A percentile compares a stretch with the other conserved stretches of the same genome.
Conservation (phyloP, 2,113 vertebrate genomes). For the Lutjanus erythropterus region DNA sequence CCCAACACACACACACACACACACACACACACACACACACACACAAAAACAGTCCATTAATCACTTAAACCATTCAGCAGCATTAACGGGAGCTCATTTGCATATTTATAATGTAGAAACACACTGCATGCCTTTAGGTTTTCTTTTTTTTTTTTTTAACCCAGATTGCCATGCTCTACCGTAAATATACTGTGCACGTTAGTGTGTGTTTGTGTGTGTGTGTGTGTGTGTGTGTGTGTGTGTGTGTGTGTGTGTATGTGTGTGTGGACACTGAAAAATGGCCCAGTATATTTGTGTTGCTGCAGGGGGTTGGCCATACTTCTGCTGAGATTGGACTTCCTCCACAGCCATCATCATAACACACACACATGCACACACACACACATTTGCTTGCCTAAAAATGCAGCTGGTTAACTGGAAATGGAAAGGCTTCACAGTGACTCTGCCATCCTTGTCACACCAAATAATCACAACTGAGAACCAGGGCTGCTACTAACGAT, state of each 20-base stretch:
- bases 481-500: too few species aligned
- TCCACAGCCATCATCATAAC: not conserved
- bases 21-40: constrained; percentile 17
- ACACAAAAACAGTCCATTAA: constrained; percentile 45
- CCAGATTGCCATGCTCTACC: not conserved
- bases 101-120: constrained; percentile 33
- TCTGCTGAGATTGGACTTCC: constrained; percentile 14
- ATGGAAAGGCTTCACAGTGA: not conserved
- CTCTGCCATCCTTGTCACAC: not conserved
- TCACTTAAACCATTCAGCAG: constrained; percentile 48
- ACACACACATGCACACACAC: not conserved
- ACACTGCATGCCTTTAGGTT: not conserved
- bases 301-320: constrained; percentile 26
- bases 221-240: constrained; percentile 12
- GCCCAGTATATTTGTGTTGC: constrained; percentile 19
- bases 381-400: not conserved
- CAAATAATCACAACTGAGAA: not conserved
- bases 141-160: not conserved
- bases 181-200: not conserved
- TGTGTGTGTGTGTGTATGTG: not conserved
- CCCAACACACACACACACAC: constrained; percentile 1
- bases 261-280: constrained; percentile 1
- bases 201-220: too few species aligned
- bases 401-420: not conserved
- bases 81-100: constrained; percentile 54